Percentiles rank a stretch among this genome's conserved stretches.
phyloP scores from a whole-genome alignment of 1,140 invertebrate species.

The Globodera rostochiensis region DNA sequence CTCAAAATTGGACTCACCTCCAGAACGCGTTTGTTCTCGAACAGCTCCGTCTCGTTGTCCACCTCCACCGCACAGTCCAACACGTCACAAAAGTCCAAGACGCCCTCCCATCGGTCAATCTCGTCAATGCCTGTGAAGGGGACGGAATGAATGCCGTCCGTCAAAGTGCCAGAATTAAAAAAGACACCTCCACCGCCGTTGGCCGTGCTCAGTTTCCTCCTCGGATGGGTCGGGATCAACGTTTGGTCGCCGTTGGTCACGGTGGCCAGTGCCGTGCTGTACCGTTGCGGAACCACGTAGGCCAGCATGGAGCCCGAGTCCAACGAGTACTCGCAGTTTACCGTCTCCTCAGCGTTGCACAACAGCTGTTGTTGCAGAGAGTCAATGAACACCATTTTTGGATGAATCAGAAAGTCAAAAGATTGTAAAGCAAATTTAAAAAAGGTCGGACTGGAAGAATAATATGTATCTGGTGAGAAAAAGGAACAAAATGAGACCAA shows the following conservation, averaged over 20 bases:
- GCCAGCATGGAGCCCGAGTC: slow-evolving; percentile 50
- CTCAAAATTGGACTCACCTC: slow-evolving; percentile 37
- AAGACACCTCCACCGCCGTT: slow-evolving; percentile 17
- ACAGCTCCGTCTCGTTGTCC: slow-evolving; percentile 58
- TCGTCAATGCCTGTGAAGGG: slow-evolving; percentile 22
- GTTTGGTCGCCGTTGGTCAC: slow-evolving; percentile 7
- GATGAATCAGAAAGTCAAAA: no score
- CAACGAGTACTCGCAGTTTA: slow-evolving; percentile 50
- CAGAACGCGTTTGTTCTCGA: slow-evolving; percentile 54
- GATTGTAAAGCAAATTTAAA: not conserved
- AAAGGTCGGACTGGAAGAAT: not conserved
- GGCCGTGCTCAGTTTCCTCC: slow-evolving; percentile 38
- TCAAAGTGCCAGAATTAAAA: slow-evolving; percentile 20
- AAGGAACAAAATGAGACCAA: no score
- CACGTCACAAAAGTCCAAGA: slow-evolving; percentile 58
- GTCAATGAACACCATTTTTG: slow-evolving; percentile 27
- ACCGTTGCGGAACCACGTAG: slow-evolving; percentile 53
- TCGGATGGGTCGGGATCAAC: slow-evolving; percentile 1
- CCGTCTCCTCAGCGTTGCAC: slow-evolving; percentile 5
- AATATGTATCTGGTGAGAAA: no score
- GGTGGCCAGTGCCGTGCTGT: slow-evolving; percentile 5
- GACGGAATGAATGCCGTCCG: slow-evolving; percentile 17
- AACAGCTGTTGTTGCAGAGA: slow-evolving; percentile 17
- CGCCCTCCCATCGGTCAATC: slow-evolving; percentile 57
- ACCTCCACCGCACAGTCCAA: slow-evolving; percentile 55